These are phyloP conservation scores for Pavo muticus DNA, from an alignment of 2,113 vertebrate species.

Conservation along the genomic window DNA sequence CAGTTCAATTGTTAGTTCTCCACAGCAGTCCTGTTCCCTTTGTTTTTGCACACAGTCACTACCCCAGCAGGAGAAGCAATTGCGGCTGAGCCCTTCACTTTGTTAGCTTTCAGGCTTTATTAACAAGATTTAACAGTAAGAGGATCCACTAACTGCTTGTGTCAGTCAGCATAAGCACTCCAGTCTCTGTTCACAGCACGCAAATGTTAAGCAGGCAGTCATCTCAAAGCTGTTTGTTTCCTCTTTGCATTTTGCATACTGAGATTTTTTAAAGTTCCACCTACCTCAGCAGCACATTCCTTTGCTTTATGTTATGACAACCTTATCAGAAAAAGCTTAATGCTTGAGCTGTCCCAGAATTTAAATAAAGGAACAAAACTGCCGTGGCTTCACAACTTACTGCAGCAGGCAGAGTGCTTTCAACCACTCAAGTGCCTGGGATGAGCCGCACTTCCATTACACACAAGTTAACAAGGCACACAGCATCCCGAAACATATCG, in stretches of 20 bases:
- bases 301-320: background rate
- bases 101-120: background rate
- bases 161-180: background rate
- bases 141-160: background rate
- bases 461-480: background rate
- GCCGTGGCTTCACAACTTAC: background rate
- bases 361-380: background rate
- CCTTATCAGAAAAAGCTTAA: background rate
- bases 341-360: background rate
- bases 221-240: background rate
- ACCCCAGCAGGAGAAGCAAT: background rate
- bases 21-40: background rate
- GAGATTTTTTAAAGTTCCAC: background rate
- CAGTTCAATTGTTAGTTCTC: background rate
- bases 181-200: background rate
- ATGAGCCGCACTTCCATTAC: background rate
- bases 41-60: background rate
- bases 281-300: background rate
- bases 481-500: background rate
- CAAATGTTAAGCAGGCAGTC: background rate
- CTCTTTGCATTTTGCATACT: background rate
- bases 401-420: background rate
- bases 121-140: background rate
- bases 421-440: background rate
- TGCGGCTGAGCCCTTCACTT: background rate